Evolutionary conservation across 2,888 invertebrate genomes (phyloP).

Genomic region (Sinohyriopsis cumingii): DNA sequence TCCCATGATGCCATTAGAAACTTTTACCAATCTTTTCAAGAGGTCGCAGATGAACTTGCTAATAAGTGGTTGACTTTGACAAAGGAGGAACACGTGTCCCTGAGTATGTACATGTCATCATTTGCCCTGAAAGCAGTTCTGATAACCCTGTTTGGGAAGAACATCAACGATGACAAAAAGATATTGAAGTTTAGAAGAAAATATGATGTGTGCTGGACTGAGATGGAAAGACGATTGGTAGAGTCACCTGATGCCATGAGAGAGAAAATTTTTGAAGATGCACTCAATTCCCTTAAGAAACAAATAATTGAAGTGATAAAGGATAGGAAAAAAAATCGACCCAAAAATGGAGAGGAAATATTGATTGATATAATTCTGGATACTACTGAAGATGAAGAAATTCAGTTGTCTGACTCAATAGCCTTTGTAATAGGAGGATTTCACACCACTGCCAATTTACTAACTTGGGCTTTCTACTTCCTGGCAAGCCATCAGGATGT

Average conservation of each 20-base stretch:
- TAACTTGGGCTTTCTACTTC: conserved; percentile 71
- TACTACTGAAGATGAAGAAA: conserved; percentile 30
- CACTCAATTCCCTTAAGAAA: conserved; percentile 19
- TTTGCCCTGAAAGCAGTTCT: conserved; percentile 61
- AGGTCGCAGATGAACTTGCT: conserved; percentile 60
- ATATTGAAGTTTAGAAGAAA: conserved; percentile 53
- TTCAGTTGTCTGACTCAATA: conserved; percentile 43
- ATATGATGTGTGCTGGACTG: conserved; percentile 63
- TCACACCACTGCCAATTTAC: conserved; percentile 65
- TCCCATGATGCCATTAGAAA: conserved; percentile 42
- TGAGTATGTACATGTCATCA: conserved; percentile 62
- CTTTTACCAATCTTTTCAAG: conserved; percentile 45
- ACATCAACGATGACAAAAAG: conserved; percentile 59
- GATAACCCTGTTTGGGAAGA: conserved; percentile 56
- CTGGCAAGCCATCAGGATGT: conserved; percentile 66
- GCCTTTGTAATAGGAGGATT: conserved; percentile 63
- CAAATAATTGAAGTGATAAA: conserved; percentile 14
- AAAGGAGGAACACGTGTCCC: conserved; percentile 66
- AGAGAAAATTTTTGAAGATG: conserved; percentile 51
- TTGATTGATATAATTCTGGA: conserved; percentile 57
- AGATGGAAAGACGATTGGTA: conserved; percentile 53
- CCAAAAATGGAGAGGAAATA: conserved; percentile 39
- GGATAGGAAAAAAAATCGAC: conserved; percentile 33
- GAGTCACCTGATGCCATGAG: conserved; percentile 48
- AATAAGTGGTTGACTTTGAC: conserved; percentile 59